Evolutionary conservation across 2,888 invertebrate species (phyloP), one percentile per base, ranked within the genome.

Genomic region (Sycophila texana): DNA sequence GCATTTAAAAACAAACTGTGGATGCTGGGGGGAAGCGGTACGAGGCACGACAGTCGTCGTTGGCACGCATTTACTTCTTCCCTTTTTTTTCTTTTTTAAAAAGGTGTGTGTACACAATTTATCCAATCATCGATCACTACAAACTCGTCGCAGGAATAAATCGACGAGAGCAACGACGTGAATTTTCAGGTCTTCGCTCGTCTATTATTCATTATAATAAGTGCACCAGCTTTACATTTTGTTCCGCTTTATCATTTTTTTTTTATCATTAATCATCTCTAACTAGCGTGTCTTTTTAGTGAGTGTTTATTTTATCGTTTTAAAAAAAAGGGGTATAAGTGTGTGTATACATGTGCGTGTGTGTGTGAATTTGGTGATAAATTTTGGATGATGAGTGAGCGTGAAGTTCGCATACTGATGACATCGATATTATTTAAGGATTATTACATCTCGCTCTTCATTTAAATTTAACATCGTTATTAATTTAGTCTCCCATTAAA

Each of bases 391-490:
- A 81, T 74, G 66, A 81, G 67, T 79, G 79, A 82, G 80, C 81
- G 80, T 83, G 79, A 80, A 82, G 79, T 78, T 83, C 78, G 80
- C 82, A 80, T 77, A 82, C 76, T 80, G 82, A 82, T 80, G 81
- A 82, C 81, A 82, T 81, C 71, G 22, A 82, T n/a, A n/a, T 77
- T 81, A 78, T 74, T 75, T 77, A 75, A 73, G n/a, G 39, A 70
- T 77, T 81, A 79, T 65, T 78, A 81, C 55, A 49, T 74, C 60
- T 79, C 74, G 79, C 73, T 76, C 73, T 39, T 39, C 68, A 76
- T 26, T 26, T 47, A 66, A 72, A 51, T 78, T 77, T 63, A 74
- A 77, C 72, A 77, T 26, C 61, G 57, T 53, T 67, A 39, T 30
- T n/a, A 47, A 39, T 72, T 61, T 18, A 66, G 20, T 61, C 60